Conservation (phyloP, 2,113 vertebrate species). For the Paracanthobrama guichenoti region DNA sequence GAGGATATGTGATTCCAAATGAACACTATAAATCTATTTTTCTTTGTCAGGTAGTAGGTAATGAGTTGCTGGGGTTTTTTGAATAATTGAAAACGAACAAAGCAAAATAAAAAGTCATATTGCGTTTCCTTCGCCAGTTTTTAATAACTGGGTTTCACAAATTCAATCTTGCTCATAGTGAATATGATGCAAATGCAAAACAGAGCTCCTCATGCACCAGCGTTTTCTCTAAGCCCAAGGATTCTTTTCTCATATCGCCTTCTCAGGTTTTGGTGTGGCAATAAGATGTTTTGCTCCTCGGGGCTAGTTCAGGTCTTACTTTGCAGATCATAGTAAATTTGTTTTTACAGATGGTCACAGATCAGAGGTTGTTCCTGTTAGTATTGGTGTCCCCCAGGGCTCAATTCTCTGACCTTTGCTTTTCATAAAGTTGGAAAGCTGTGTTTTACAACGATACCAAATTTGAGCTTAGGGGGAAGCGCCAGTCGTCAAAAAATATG, state of each 20-base stretch:
- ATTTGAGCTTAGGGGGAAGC: no score
- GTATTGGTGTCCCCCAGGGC: no score
- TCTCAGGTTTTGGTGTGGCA: neutral
- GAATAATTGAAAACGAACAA: conserved; percentile 31
- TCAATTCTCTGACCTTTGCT: no score
- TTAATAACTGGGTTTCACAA: conserved; percentile 28
- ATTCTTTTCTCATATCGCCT: neutral
- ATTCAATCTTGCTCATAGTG: conserved; percentile 11
- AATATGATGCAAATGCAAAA: conserved; percentile 20
- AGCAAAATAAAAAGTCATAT: conserved; percentile 23
- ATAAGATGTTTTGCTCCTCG: neutral
- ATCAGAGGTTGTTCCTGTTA: no score
- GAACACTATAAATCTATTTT: conserved; percentile 10
- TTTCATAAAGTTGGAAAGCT: no score
- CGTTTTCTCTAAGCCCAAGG: neutral
- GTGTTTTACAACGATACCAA: no score
- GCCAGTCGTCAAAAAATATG: no score
- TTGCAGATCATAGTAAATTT: no score
- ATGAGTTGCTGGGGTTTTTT: conserved; percentile 11
- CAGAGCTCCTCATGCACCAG: neutral
- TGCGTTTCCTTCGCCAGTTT: neutral
- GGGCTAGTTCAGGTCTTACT: no score
- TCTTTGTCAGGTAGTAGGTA: neutral
- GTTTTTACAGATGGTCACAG: no score
- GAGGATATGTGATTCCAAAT: neutral